Conservation (phyloP, 1,140 invertebrate genomes). For the Araneus ventricosus region DNA sequence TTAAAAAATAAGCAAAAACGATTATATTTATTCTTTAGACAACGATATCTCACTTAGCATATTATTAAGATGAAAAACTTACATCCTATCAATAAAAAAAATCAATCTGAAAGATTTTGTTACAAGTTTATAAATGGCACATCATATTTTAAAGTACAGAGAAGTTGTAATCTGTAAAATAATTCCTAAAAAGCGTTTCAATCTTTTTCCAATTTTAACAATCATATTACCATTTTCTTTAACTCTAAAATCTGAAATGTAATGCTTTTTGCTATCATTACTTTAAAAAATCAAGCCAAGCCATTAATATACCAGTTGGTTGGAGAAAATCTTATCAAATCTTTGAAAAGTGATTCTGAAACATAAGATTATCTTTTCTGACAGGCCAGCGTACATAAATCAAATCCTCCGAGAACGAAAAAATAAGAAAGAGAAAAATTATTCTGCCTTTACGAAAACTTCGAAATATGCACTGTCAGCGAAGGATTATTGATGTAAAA, state of each 20-base stretch:
- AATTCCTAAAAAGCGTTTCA: no score
- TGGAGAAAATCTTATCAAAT: not conserved
- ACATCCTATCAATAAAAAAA: no score
- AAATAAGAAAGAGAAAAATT: not conserved
- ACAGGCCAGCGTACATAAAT: slow-evolving; percentile 10
- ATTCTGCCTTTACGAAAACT: not conserved
- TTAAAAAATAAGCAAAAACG: no score
- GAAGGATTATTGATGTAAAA: not conserved
- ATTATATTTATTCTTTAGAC: no score
- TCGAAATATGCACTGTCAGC: slow-evolving; percentile 17
- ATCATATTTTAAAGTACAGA: no score
- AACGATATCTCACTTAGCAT: no score
- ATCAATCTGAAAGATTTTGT: no score
- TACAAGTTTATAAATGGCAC: no score
- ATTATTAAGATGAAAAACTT: no score
- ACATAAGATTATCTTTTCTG: not conserved
- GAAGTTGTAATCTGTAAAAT: no score
- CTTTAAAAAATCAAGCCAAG: not conserved
- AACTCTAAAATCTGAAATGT: not conserved
- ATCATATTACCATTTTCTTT: not conserved
- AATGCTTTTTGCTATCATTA: not conserved
- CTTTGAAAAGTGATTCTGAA: not conserved
- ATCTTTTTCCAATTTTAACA: not conserved
- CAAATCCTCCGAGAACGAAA: not conserved
- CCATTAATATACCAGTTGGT: slow-evolving; percentile 6